These are phyloP conservation scores for Dicrurus megarhynchus DNA, from an alignment of 2,113 vertebrate genomes.

Conservation along the genomic window DNA sequence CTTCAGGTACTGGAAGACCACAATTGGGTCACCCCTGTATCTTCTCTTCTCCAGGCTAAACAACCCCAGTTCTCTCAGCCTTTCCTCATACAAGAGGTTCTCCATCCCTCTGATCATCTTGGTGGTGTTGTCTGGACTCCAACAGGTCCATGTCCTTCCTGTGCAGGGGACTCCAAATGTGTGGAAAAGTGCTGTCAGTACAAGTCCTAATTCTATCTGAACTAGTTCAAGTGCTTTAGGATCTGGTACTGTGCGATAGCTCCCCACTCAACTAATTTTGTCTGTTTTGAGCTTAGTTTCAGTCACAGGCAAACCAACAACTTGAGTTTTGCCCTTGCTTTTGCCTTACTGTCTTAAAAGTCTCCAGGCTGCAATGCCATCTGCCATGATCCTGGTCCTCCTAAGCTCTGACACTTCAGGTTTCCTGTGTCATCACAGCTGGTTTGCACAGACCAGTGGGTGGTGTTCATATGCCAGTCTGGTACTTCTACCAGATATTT, in stretches of 20 bases:
- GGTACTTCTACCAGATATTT: background rate
- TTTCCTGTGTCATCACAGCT: background rate
- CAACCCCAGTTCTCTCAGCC: background rate
- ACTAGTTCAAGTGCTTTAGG: background rate
- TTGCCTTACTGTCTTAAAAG: background rate
- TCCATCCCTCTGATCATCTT: background rate
- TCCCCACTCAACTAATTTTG: background rate
- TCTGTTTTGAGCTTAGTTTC: background rate
- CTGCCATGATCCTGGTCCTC: background rate
- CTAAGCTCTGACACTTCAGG: background rate
- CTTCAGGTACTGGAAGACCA: background rate
- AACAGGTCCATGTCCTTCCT: background rate
- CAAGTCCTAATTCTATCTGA: background rate
- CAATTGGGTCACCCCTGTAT: no score
- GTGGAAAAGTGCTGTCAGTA: background rate
- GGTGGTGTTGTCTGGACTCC: background rate
- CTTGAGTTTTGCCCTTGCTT: background rate
- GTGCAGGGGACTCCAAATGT: background rate
- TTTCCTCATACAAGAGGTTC: background rate
- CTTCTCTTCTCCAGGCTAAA: background rate
- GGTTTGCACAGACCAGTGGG: background rate
- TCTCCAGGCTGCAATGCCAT: background rate
- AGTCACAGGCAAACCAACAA: background rate
- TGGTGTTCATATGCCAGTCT: background rate
- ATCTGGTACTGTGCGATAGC: rapidly evolving